phyloP scores from a whole-genome alignment of 37 sponge, comb jelly and placozoan species.

The Beroe forskalii region DNA sequence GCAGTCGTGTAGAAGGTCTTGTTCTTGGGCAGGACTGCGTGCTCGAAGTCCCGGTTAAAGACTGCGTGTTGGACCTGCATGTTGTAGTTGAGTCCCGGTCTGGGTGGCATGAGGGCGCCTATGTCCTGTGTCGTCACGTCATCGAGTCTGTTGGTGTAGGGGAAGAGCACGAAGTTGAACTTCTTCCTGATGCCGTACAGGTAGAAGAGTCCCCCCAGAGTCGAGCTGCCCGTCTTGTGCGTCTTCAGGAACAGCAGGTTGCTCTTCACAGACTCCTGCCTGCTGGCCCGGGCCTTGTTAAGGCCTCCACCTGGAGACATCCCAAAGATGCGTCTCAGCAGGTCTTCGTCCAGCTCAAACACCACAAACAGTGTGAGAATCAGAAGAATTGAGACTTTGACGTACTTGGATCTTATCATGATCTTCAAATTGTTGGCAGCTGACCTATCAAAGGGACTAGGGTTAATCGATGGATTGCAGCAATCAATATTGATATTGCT shows the following conservation, averaged over 20 bases:
- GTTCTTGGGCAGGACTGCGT: not conserved
- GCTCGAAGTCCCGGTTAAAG: not conserved
- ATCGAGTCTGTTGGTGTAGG: not conserved
- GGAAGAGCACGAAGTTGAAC: slow-evolving; percentile 8
- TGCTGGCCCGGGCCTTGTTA: not conserved
- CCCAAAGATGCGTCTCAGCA: not conserved
- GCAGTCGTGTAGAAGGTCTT: not conserved
- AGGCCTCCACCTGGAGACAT: not conserved
- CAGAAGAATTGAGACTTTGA: not conserved
- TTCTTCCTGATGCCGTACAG: slow-evolving; percentile 1
- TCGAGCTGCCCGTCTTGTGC: slow-evolving; percentile 8
- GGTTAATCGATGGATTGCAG: too few relatives aligned
- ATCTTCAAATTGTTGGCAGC: too few relatives aligned
- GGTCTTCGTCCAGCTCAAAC: not conserved
- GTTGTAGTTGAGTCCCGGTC: not conserved
- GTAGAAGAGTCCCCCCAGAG: slow-evolving; percentile 14
- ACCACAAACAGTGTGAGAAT: not conserved
- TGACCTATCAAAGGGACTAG: too few relatives aligned
- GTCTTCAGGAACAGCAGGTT: slow-evolving; percentile 25
- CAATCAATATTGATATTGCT: too few relatives aligned
- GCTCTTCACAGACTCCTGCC: not conserved
- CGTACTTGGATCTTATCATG: too few relatives aligned
- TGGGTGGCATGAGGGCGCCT: not conserved
- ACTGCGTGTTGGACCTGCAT: not conserved
- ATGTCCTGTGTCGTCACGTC: not conserved